Evolutionary conservation across 2,113 vertebrate species (phyloP).

Genomic region (Empidonax alnorum): DNA sequence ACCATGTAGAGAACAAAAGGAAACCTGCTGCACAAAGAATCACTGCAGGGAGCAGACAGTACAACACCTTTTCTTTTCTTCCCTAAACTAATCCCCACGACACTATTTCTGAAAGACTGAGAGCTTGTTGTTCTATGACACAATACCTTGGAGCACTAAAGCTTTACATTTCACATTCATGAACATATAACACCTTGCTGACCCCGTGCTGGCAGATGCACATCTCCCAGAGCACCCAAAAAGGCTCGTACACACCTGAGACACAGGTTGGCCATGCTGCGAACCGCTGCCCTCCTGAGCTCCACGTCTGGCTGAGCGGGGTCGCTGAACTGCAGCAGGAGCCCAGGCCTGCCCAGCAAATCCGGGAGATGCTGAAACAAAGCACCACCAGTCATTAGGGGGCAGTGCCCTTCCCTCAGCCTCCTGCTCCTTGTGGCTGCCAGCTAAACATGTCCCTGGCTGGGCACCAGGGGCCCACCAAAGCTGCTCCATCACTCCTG

Average conservation of each 20-base stretch:
- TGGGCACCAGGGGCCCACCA: not conserved
- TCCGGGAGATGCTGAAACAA: slow-evolving; percentile 83
- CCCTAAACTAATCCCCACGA: not conserved
- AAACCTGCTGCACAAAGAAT: not conserved
- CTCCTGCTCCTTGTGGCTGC: not conserved
- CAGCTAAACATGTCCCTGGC: not conserved
- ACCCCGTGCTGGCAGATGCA: accelerated
- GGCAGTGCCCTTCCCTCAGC: not conserved
- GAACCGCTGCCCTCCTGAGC: slow-evolving; percentile 83
- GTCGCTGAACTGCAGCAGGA: slow-evolving; percentile 82
- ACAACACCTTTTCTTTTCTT: not conserved
- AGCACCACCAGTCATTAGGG: not conserved
- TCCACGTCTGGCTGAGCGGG: slow-evolving; percentile 81
- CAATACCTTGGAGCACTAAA: not conserved
- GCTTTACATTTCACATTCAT: not conserved
- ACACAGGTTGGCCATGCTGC: slow-evolving; percentile 91
- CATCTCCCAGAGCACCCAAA: accelerated
- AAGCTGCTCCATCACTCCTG: not conserved
- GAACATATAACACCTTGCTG: too few species aligned
- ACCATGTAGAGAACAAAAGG: not conserved
- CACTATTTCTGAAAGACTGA: not conserved
- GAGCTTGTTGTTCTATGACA: not conserved
- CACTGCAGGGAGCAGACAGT: not conserved
- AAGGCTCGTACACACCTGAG: slow-evolving; percentile 76
- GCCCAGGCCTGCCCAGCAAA: slow-evolving; percentile 82